phyloP scores from a whole-genome alignment of 53 echinoderm and acorn worm genomes.

The Echinometra lucunter region DNA sequence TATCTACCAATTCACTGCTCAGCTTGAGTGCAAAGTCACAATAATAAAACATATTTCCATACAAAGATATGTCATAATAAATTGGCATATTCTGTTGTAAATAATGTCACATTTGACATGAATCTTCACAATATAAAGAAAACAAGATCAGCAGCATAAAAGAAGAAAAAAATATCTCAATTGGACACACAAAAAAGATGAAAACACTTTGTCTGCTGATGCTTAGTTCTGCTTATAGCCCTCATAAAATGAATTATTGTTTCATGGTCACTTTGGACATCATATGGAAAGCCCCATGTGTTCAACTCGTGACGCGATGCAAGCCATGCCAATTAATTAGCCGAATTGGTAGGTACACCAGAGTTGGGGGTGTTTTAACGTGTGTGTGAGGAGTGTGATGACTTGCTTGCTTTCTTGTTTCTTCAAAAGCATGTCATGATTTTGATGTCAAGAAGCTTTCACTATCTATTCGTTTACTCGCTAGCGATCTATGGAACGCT shows the following conservation, averaged over 20 bases:
- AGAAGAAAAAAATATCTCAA: too few relatives aligned
- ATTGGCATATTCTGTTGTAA: background rate
- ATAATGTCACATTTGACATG: too few relatives aligned
- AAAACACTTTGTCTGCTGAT: too few relatives aligned
- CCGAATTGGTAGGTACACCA: background rate
- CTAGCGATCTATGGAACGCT: background rate
- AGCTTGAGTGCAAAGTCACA: background rate
- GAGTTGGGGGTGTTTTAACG: background rate
- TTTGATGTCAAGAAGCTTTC: conserved; percentile 26
- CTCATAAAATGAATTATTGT: background rate
- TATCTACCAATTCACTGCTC: too few relatives aligned
- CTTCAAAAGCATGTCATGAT: background rate
- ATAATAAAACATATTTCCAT: background rate
- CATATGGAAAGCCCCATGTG: background rate
- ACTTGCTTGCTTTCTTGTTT: background rate
- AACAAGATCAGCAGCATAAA: too few relatives aligned
- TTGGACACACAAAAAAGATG: too few relatives aligned
- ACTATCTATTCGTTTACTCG: background rate
- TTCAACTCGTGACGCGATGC: background rate
- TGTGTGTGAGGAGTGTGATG: background rate
- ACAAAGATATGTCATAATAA: background rate
- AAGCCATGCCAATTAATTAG: background rate
- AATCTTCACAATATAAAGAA: too few relatives aligned
- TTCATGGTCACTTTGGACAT: background rate
- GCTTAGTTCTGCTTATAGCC: too few relatives aligned